Percentiles rank a stretch among this genome's conserved stretches.
These are phyloP conservation scores for Hemibagrus wyckioides DNA, from an alignment of 2,113 vertebrate genomes.

Conservation along the genomic window DNA sequence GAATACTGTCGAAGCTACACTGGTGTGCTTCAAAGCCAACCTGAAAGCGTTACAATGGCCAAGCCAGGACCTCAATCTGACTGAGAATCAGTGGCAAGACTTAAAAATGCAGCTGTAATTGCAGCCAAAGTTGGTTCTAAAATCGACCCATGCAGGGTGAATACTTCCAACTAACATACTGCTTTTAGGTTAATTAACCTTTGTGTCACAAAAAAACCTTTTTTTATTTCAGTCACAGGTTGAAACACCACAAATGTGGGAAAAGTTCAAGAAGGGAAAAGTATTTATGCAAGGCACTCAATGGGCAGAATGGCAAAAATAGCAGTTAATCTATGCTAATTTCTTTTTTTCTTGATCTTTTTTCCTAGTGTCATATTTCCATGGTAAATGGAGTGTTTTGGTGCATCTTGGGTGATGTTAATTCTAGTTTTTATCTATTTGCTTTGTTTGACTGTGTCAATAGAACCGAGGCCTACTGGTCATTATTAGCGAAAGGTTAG, in stretches of 20 bases:
- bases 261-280: background rate
- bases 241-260: background rate
- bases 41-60: background rate
- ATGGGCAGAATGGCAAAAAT: background rate
- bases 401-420: background rate
- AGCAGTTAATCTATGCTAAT: background rate
- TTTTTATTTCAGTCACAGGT: background rate
- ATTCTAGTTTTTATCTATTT: background rate
- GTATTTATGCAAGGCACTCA: background rate
- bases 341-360: background rate
- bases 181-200: background rate
- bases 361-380: background rate
- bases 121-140: background rate
- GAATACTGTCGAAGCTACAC: background rate
- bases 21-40: background rate
- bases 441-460: background rate
- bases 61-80: conserved; percentile 11
- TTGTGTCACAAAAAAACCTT: background rate
- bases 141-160: background rate
- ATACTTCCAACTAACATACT: background rate
- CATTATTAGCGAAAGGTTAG: background rate
- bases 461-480: background rate
- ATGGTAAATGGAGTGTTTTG: background rate
- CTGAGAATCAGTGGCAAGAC: background rate
- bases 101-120: background rate